A percentile compares a stretch with the other conserved stretches of the same genome.
These are phyloP conservation scores for Lethocerus indicus DNA, from an alignment of 1,140 invertebrate genomes.

Conservation along the genomic window DNA sequence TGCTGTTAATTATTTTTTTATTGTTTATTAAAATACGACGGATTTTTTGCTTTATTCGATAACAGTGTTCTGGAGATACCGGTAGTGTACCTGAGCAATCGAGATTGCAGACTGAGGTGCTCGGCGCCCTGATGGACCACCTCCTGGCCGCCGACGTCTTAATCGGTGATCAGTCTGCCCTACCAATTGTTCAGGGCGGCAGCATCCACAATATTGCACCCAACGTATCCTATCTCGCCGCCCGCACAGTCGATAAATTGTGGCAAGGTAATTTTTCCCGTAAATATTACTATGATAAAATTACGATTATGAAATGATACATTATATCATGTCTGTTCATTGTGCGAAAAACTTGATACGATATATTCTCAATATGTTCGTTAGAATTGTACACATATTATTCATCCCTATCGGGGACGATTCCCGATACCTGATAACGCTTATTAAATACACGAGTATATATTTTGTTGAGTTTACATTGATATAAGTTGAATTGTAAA, in stretches of 20 bases:
- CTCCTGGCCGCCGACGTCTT: conserved; percentile 77
- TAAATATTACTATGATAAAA: not conserved
- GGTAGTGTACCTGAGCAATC: conserved; percentile 48
- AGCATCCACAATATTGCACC: conserved; percentile 65
- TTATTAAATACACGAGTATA: no score
- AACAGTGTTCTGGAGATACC: conserved; percentile 10
- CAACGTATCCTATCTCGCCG: conserved; percentile 86
- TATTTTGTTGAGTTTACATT: no score
- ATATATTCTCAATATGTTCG: not conserved
- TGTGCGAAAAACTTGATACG: not conserved
- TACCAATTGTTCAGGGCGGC: conserved; percentile 55
- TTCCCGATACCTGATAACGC: no score
- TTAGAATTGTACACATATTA: not conserved
- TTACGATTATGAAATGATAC: not conserved
- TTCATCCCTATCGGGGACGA: not conserved
- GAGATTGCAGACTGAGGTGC: conserved; percentile 82
- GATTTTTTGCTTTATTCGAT: conserved; percentile 1
- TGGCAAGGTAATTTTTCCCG: conserved; percentile 63
- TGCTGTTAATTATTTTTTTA: not conserved
- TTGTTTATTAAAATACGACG: not conserved
- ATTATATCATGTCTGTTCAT: not conserved
- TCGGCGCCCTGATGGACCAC: conserved; percentile 87
- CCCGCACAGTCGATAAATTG: conserved; percentile 87
- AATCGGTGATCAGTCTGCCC: conserved; percentile 62
- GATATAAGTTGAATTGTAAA: no score